A percentile compares a stretch with the other conserved stretches of the same genome.
Conservation (phyloP, 2,113 vertebrate species). For the Pseudopipra pipra region DNA sequence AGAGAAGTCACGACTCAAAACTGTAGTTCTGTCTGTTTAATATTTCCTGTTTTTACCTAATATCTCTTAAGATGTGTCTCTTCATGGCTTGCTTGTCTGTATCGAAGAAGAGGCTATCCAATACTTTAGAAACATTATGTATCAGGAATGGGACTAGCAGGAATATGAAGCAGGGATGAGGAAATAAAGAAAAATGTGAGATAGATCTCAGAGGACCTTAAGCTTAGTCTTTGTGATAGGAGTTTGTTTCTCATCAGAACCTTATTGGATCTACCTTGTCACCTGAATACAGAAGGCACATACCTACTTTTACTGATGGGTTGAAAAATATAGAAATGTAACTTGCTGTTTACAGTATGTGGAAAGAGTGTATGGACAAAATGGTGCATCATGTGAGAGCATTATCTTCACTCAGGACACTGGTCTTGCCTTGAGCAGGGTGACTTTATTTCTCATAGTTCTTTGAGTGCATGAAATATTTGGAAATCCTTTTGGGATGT, state of each 20-base stretch:
- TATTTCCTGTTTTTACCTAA: not conserved
- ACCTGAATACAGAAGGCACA: not conserved
- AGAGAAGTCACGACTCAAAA: not conserved
- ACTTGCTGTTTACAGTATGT: not conserved
- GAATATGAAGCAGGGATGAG: not conserved
- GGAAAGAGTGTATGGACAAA: not conserved
- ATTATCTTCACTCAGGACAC: not conserved
- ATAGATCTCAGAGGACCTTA: not conserved
- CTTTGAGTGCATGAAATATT: not conserved
- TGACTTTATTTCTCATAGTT: not conserved
- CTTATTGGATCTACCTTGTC: not conserved
- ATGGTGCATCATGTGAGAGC: accelerated
- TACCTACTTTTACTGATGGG: not conserved
- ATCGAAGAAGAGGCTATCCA: not conserved
- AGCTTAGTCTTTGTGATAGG: not conserved
- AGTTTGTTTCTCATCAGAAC: not conserved
- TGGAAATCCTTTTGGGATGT: not conserved
- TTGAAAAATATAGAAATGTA: not conserved
- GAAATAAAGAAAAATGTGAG: not conserved
- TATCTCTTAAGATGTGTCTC: not conserved
- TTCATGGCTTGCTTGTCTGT: not conserved
- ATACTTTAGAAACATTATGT: not conserved
- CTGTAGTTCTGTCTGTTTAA: not conserved
- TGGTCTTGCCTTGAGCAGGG: not conserved
- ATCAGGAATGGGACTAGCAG: not conserved